phyloP scores from a whole-genome alignment of 2,113 vertebrate genomes.

The Marmota monax region DNA sequence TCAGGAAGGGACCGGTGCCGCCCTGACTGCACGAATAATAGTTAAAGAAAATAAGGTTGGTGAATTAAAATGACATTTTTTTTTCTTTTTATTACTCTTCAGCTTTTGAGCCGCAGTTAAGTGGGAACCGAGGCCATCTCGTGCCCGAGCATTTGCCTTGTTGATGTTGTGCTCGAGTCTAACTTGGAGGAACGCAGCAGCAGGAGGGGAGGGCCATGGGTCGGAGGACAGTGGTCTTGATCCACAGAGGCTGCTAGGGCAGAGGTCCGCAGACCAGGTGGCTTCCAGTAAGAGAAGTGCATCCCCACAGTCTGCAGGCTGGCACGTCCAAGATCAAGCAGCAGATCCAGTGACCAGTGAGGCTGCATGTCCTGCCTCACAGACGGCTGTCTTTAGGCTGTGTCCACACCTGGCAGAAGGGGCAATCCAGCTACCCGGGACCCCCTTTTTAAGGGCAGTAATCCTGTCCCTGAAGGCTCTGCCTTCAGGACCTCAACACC shows the following conservation, averaged over 20 bases:
- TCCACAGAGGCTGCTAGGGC: too few relatives aligned
- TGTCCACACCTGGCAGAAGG: neutral
- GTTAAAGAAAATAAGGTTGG: neutral
- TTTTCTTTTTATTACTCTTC: neutral
- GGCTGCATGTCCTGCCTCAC: too few relatives aligned
- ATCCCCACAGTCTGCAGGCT: neutral
- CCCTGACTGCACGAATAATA: constrained; percentile 38
- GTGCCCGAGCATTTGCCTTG: fast-evolving
- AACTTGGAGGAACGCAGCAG: fast-evolving
- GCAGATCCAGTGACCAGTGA: neutral
- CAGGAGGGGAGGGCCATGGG: fast-evolving
- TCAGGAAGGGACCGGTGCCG: constrained; percentile 5
- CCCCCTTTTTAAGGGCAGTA: too few relatives aligned
- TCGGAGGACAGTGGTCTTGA: neutral
- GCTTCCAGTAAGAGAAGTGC: neutral
- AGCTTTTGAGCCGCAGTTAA: neutral
- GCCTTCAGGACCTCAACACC: neutral
- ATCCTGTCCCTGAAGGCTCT: neutral
- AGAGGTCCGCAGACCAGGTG: neutral
- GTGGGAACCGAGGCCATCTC: neutral
- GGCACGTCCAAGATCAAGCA: neutral
- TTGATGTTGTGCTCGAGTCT: fast-evolving
- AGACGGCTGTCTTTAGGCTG: neutral
- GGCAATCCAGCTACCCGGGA: fast-evolving
- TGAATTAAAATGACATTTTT: constrained; percentile 59